Conservation (phyloP, 2,888 invertebrate species). For the Heteropelma amictum region DNA sequence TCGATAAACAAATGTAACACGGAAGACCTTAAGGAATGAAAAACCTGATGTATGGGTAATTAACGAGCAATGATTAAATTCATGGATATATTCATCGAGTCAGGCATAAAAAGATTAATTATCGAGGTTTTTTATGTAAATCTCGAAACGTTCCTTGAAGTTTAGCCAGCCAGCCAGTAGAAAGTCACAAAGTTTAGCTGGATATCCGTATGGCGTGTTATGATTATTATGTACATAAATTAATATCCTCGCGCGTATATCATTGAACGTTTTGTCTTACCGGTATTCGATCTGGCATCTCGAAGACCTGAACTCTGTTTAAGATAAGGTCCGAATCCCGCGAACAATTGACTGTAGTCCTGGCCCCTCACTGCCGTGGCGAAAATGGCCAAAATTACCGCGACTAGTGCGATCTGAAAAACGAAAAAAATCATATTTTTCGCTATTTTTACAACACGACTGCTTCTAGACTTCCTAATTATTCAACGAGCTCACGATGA, state of each 20-base stretch:
- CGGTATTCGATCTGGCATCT: conserved; percentile 75
- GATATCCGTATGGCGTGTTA: conserved; percentile 41
- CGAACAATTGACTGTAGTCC: conserved; percentile 71
- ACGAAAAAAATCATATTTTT: too few species aligned
- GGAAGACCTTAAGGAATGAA: conserved; percentile 19
- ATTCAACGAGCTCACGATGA: too few species aligned
- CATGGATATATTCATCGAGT: not conserved
- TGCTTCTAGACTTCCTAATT: too few species aligned
- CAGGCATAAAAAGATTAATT: conserved; percentile 10
- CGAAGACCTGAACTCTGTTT: conserved; percentile 66
- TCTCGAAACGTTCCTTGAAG: conserved; percentile 18
- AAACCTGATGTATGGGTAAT: conserved; percentile 8
- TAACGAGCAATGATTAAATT: conserved; percentile 23
- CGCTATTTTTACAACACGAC: too few species aligned
- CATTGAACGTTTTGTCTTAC: conserved; percentile 59
- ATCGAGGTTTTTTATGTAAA: conserved; percentile 36
- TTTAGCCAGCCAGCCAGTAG: conserved; percentile 4
- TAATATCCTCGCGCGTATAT: conserved; percentile 24
- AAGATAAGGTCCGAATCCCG: conserved; percentile 72
- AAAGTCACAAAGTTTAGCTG: conserved; percentile 6
- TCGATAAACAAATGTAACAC: conserved; percentile 22
- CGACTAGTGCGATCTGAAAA: conserved; percentile 70
- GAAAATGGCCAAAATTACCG: conserved; percentile 65
- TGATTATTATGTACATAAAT: not conserved
- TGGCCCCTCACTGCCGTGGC: conserved; percentile 66